Evolutionary conservation across 2,888 invertebrate genomes (phyloP).

Genomic region (Liposcelis brunnea): DNA sequence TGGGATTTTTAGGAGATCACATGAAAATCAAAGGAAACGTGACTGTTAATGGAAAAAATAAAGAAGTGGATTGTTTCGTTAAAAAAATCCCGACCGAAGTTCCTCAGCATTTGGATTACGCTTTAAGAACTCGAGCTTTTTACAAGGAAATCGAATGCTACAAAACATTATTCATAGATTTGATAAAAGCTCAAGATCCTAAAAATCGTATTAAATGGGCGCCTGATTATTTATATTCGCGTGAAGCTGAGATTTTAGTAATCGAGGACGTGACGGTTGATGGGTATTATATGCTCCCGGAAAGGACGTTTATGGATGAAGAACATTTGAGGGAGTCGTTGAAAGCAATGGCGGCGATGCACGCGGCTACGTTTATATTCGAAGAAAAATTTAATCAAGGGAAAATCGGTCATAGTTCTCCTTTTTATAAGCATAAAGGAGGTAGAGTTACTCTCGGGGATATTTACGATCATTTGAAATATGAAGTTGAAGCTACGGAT

Average conservation of each 20-base stretch:
- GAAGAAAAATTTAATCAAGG: constrained; percentile 14
- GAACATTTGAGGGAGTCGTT: neutral
- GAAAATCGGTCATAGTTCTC: neutral
- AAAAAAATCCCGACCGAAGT: constrained; percentile 39
- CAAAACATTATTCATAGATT: constrained; percentile 25
- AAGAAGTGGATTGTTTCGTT: constrained; percentile 32
- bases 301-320: neutral
- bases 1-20: constrained; percentile 1
- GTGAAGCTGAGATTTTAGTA: neutral
- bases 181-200: constrained; percentile 20
- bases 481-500: neutral
- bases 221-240: neutral
- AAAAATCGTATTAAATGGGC: neutral
- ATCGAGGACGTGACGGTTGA: constrained; percentile 7
- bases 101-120: constrained; percentile 29
- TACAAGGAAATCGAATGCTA: constrained; percentile 32
- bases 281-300: constrained; percentile 5
- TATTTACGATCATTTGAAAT: neutral
- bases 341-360: constrained; percentile 5
- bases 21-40: neutral
- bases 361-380: constrained; percentile 4
- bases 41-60: neutral
- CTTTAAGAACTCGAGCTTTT: constrained; percentile 30
- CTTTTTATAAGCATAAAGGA: neutral
- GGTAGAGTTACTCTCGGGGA: neutral